These are phyloP conservation scores for Drosophila rufa DNA, from an alignment of 1,140 invertebrate genomes.

Conservation along the genomic window DNA sequence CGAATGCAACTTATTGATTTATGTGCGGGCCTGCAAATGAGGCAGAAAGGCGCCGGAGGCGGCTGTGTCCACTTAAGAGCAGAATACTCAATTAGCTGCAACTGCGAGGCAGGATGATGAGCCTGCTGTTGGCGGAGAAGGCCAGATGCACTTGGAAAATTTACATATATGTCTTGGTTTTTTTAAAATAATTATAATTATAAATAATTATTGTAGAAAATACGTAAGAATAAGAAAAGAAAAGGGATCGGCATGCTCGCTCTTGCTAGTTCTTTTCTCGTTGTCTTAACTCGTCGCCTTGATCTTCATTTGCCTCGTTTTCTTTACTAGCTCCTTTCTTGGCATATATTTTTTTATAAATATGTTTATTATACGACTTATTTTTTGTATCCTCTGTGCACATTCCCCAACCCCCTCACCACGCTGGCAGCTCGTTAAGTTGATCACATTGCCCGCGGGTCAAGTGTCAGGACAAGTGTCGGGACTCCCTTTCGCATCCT, in stretches of 20 bases:
- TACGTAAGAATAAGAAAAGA: neutral
- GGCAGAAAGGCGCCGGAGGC: conserved; percentile 50
- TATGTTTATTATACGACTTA: no score
- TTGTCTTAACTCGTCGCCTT: neutral
- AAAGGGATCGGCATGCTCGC: neutral
- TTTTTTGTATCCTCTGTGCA: neutral
- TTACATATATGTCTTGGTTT: neutral
- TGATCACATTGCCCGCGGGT: conserved; percentile 39
- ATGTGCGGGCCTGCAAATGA: conserved; percentile 64
- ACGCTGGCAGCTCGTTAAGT: conserved; percentile 18
- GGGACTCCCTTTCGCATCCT: conserved; percentile 19
- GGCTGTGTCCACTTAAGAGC: conserved; percentile 67
- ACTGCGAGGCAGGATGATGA: conserved; percentile 22
- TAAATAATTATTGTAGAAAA: neutral
- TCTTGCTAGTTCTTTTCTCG: neutral
- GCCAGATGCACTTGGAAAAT: neutral
- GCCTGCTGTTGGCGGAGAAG: neutral
- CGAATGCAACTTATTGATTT: conserved; percentile 78
- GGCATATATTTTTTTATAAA: no score
- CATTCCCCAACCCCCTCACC: neutral
- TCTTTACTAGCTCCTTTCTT: no score
- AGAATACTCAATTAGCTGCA: conserved; percentile 79
- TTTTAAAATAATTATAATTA: neutral
- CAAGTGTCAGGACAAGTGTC: conserved; percentile 40
- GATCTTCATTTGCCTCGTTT: no score